Evolutionary conservation across 2,113 vertebrate species (phyloP).

Genomic region (Aplodontia rufa): DNA sequence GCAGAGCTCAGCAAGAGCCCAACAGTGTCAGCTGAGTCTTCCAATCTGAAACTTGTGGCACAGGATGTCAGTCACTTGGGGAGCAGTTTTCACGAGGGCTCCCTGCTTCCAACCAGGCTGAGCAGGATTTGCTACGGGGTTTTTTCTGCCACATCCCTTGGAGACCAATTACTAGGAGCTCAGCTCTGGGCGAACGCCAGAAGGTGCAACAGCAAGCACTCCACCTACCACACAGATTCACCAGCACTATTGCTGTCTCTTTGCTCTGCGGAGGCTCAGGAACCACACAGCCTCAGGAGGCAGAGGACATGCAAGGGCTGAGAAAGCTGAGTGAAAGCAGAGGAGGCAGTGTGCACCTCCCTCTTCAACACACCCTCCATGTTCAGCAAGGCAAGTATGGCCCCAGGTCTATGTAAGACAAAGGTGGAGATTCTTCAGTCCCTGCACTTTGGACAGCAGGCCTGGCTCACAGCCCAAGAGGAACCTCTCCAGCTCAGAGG

Average conservation of each 20-base stretch:
- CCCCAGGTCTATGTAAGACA: neutral
- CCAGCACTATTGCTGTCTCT: no score
- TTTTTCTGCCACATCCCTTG: neutral
- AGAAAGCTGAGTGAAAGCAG: neutral
- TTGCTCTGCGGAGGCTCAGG: neutral
- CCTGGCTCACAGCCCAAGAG: neutral
- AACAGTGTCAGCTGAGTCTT: neutral
- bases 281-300: neutral
- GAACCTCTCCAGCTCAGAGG: neutral
- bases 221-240: neutral
- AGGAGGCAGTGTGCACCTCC: neutral
- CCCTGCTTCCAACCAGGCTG: neutral
- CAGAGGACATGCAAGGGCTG: neutral
- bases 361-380: neutral
- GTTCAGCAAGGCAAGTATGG: neutral
- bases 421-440: neutral
- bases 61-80: neutral
- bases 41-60: neutral
- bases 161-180: conserved; percentile 46
- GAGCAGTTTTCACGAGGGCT: neutral
- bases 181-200: neutral
- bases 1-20: neutral
- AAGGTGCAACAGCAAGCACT: no score
- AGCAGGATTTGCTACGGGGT: neutral
- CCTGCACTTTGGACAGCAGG: neutral